phyloP scores from a whole-genome alignment of 2,797 vertebrate species.

The Enteromius trimaculatus region DNA sequence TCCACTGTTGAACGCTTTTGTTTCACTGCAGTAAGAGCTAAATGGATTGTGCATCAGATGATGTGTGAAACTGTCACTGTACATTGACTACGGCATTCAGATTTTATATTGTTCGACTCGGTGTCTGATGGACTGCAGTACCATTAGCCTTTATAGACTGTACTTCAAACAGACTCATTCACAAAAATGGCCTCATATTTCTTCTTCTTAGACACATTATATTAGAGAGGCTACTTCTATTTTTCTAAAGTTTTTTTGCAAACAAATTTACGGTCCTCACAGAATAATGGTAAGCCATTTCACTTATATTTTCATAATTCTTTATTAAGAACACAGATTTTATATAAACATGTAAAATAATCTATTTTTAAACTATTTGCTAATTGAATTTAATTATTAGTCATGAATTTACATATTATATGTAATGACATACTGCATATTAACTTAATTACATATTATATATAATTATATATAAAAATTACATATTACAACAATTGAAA shows the following conservation, averaged over 20 bases:
- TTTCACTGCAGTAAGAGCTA: conserved; percentile 19
- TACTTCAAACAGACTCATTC: not conserved
- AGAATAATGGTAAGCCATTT: not conserved
- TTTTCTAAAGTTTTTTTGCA: too few species aligned
- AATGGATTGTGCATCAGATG: conserved; percentile 12
- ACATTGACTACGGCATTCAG: not conserved
- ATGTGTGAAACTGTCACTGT: not conserved
- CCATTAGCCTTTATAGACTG: conserved; percentile 8
- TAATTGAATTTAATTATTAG: not conserved
- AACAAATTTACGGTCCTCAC: not conserved
- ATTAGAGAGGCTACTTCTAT: not conserved
- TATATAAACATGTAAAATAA: not conserved
- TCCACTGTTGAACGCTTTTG: not conserved
- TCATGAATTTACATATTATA: not conserved
- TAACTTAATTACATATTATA: not conserved
- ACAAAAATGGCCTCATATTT: not conserved
- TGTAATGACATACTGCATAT: not conserved
- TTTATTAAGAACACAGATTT: not conserved
- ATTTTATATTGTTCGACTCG: not conserved
- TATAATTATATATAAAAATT: not conserved
- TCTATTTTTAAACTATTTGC: not conserved
- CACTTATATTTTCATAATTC: not conserved
- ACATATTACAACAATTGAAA: not conserved
- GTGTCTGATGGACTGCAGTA: not conserved
- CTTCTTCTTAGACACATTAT: not conserved